A percentile compares a stretch with the other conserved stretches of the same genome.
Conservation (phyloP, 2,888 invertebrate species). For the Noctua janthina region DNA sequence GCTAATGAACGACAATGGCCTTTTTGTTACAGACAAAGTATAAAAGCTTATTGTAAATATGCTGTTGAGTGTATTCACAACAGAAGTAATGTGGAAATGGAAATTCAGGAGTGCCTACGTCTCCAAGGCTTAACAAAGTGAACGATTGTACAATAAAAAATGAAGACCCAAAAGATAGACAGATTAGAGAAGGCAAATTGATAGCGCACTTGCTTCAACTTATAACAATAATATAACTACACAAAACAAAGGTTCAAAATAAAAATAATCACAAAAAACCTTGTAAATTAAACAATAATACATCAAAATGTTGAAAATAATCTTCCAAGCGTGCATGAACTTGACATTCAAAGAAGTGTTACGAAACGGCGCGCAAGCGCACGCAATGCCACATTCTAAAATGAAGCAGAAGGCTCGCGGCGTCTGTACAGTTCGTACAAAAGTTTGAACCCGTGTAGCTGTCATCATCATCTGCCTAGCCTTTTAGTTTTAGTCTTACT, state of each 20-base stretch:
- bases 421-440: not conserved
- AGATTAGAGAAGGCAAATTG: not conserved
- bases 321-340: conserved; percentile 66
- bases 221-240: not conserved
- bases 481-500: not conserved
- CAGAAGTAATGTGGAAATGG: not conserved
- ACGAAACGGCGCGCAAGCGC: conserved; percentile 46
- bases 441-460: not conserved
- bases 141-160: not conserved
- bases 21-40: not conserved
- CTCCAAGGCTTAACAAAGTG: not conserved
- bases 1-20: not conserved
- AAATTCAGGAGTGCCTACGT: no score
- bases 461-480: not conserved
- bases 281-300: conserved; percentile 42
- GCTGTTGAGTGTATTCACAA: not conserved
- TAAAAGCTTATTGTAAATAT: not conserved
- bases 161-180: not conserved
- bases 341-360: conserved; percentile 71
- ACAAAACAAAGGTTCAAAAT: not conserved
- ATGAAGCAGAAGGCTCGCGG: conserved; percentile 24
- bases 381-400: not conserved
- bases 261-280: not conserved
- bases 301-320: conserved; percentile 55
- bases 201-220: not conserved